A percentile compares a stretch with the other conserved stretches of the same genome.
These are phyloP conservation scores for Xenopus petersii DNA, from an alignment of 2,797 vertebrate genomes.

Conservation along the genomic window DNA sequence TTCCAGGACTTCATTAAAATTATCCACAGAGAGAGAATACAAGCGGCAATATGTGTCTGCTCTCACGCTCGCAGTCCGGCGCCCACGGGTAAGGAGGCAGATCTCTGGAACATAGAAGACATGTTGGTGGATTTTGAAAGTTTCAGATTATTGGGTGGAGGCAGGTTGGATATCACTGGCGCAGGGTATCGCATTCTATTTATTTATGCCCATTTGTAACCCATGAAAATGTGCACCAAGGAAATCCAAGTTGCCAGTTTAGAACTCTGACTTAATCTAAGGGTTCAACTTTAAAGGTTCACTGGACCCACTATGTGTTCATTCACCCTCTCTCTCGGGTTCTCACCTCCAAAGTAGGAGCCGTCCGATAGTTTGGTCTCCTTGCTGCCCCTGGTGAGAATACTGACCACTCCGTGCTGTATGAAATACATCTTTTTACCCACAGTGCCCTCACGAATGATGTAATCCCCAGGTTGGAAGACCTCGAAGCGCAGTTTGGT, in stretches of 20 bases:
- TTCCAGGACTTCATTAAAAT: constrained; percentile 94
- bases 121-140: not conserved
- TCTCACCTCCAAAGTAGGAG: constrained; percentile 93
- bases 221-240: not conserved
- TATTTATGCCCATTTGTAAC: not conserved
- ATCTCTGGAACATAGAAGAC: constrained; percentile 73
- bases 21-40: constrained; percentile 92
- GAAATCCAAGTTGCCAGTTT: not conserved
- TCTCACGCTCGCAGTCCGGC: constrained; percentile 88
- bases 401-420: constrained; percentile 89
- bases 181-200: not conserved
- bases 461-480: constrained; percentile 90
- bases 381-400: constrained; percentile 88
- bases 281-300: no score
- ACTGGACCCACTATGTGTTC: not conserved
- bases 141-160: not conserved
- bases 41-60: constrained; percentile 94
- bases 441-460: constrained; percentile 92
- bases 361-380: constrained; percentile 94
- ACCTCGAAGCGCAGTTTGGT: constrained; percentile 95
- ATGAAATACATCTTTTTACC: constrained; percentile 98
- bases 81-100: constrained; percentile 88
- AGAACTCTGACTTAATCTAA: no score
- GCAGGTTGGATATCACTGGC: not conserved
- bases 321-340: not conserved